These are phyloP conservation scores for Apodemia duryi DNA, from an alignment of 2,888 invertebrate species.

Conservation along the genomic window DNA sequence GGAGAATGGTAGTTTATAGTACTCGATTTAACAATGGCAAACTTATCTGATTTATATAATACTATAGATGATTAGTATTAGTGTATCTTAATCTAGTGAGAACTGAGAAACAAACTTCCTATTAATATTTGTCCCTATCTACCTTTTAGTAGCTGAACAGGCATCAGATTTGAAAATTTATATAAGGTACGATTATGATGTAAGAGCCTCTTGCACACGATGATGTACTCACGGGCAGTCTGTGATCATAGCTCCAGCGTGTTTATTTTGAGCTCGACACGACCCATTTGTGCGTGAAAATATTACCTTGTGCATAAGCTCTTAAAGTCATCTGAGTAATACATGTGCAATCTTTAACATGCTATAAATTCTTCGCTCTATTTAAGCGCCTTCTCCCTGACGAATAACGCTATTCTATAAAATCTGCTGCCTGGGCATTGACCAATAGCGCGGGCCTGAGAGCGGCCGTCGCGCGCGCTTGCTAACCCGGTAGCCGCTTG, in stretches of 20 bases:
- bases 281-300: background rate
- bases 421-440: constrained; percentile 41
- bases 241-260: background rate
- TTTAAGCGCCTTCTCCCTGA: constrained; percentile 42
- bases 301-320: background rate
- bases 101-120: constrained; percentile 3
- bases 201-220: background rate
- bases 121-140: constrained; percentile 18
- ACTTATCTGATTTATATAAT: background rate
- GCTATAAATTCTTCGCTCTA: constrained; percentile 9
- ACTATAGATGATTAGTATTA: background rate
- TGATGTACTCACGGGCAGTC: background rate
- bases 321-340: background rate
- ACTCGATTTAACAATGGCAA: background rate
- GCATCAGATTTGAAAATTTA: constrained; percentile 50
- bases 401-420: constrained; percentile 51
- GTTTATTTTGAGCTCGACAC: constrained; percentile 3
- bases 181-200: constrained; percentile 38
- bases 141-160: constrained; percentile 32
- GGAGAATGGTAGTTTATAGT: background rate
- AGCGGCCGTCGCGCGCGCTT: constrained; percentile 62
- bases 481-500: constrained; percentile 78
- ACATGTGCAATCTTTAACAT: constrained; percentile 39
- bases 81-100: constrained; percentile 6
- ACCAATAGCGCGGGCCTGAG: constrained; percentile 47